A percentile compares a stretch with the other conserved stretches of the same genome.
phyloP scores from a whole-genome alignment of 2,113 vertebrate species.

The Atractosteus spatula region DNA sequence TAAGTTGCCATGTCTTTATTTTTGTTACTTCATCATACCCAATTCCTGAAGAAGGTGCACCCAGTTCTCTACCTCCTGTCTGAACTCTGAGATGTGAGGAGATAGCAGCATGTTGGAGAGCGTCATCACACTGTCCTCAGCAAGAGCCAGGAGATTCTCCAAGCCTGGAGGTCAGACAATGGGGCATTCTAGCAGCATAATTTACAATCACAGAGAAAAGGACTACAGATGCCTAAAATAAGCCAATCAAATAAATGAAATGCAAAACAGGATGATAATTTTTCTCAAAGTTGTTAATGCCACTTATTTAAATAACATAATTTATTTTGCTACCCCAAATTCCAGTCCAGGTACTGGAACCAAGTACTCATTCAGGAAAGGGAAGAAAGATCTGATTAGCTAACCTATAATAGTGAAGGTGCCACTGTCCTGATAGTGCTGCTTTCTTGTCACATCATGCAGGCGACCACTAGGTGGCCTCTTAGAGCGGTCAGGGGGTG shows the following conservation, averaged over 20 bases:
- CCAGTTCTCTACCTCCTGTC: conserved; percentile 59
- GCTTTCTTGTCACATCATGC: conserved; percentile 1
- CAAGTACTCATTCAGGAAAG: no score
- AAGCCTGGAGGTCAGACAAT: conserved; percentile 49
- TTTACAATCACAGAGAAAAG: neutral
- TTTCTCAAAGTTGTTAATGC: no score
- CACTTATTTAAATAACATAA: no score
- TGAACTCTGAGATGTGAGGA: conserved; percentile 51
- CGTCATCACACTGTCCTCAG: conserved; percentile 63
- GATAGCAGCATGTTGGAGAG: conserved; percentile 66
- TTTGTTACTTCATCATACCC: conserved; percentile 48
- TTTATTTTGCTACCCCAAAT: no score
- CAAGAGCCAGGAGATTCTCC: conserved; percentile 50
- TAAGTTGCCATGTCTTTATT: no score
- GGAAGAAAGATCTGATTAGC: conserved; percentile 18
- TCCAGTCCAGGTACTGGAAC: no score
- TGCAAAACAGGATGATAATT: no score
- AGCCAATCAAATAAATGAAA: no score
- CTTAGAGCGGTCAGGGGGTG: conserved; percentile 23
- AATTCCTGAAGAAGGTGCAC: conserved; percentile 56
- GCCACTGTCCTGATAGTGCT: conserved; percentile 42
- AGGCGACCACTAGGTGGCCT: neutral
- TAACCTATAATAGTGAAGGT: conserved; percentile 65
- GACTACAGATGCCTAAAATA: no score
- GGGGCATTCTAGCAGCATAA: neutral